Evolutionary conservation across 2,113 vertebrate genomes (phyloP).

Genomic region (Uropsilus gracilis): DNA sequence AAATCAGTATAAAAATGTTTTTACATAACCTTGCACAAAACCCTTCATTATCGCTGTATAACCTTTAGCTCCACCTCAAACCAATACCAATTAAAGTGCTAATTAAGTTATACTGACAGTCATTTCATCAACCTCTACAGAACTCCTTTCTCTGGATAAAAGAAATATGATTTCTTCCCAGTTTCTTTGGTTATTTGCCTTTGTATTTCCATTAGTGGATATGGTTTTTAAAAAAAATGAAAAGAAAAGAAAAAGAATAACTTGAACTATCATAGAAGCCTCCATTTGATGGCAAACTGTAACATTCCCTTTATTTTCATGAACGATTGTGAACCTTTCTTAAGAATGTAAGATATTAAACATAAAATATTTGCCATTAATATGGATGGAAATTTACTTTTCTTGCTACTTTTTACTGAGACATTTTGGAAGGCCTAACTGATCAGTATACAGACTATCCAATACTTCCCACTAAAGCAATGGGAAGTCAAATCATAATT

Average conservation of each 20-base stretch:
- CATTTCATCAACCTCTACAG: neutral
- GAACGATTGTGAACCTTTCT: neutral
- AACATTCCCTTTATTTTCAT: neutral
- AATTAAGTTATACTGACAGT: neutral
- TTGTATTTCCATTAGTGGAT: neutral
- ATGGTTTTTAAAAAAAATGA: too few species aligned
- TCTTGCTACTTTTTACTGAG: neutral
- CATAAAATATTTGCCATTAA: neutral
- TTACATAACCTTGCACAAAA: constrained; percentile 9
- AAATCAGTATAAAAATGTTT: constrained; percentile 20
- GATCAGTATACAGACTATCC: neutral
- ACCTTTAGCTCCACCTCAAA: neutral
- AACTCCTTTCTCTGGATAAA: neutral
- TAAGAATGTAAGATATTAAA: neutral
- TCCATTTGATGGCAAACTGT: neutral
- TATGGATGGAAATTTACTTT: neutral
- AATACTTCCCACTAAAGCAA: neutral
- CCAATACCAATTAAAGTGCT: neutral
- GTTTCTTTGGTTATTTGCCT: neutral
- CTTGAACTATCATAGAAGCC: neutral
- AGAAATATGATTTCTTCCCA: neutral
- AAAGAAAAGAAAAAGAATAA: too few species aligned
- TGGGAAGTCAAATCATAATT: neutral
- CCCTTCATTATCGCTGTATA: neutral
- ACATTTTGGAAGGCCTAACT: neutral